Evolutionary conservation across 2,888 invertebrate genomes (phyloP).

Genomic region (Stenchaetothrips biformis): DNA sequence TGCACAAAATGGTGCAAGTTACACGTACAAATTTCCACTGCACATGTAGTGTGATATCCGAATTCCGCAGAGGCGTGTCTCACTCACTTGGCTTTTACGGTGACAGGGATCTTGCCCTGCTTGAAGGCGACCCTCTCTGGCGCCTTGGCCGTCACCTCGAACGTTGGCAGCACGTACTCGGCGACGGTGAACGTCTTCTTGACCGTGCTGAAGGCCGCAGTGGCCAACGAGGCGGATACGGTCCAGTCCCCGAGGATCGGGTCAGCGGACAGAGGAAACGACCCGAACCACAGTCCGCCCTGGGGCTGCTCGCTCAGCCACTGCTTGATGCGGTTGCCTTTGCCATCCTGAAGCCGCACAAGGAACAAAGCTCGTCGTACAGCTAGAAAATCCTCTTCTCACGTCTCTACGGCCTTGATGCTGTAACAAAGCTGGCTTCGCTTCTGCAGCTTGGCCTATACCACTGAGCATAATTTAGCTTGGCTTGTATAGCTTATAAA

Average conservation of each 20-base stretch:
- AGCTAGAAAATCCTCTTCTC: no score
- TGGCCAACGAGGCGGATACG: background rate
- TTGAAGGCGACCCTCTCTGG: background rate
- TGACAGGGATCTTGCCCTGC: background rate
- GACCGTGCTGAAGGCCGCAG: background rate
- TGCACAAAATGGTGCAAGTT: no score
- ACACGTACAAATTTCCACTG: no score
- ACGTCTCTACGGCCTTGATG: no score
- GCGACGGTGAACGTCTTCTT: background rate
- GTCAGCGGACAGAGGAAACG: background rate
- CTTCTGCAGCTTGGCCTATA: no score
- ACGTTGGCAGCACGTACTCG: slow-evolving; percentile 3
- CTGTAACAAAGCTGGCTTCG: no score
- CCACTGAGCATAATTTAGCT: no score
- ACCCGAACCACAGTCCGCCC: background rate
- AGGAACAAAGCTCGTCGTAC: no score
- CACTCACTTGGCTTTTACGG: background rate
- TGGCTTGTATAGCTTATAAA: no score
- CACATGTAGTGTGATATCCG: no score
- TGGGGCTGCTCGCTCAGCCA: background rate
- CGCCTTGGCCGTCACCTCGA: slow-evolving; percentile 5
- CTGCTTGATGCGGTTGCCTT: slow-evolving; percentile 15
- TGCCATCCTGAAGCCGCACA: background rate
- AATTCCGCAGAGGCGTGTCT: no score
- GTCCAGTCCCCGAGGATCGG: background rate